Percentiles rank a stretch among this genome's conserved stretches.
Conservation (phyloP, 2,797 vertebrate genomes). For the Monodelphis domestica region DNA sequence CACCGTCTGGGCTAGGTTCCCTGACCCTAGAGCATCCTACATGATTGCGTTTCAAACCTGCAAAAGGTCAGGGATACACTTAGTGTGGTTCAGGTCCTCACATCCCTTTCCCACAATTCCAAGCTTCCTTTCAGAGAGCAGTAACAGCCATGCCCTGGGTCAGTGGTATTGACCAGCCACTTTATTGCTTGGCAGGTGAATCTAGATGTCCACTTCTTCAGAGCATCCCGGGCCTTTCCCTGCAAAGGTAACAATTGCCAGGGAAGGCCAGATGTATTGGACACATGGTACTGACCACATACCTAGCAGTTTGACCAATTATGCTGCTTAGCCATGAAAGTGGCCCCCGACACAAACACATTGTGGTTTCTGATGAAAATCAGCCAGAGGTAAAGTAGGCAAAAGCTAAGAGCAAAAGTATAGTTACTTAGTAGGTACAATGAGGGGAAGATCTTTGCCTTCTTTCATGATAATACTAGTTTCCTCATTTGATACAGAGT, state of each 20-base stretch:
- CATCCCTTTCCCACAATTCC: background rate
- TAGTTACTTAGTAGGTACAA: too few relatives aligned
- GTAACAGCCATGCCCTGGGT: background rate
- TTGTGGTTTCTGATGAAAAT: too few relatives aligned
- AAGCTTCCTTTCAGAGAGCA: background rate
- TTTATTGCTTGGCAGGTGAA: background rate
- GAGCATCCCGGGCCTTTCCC: background rate
- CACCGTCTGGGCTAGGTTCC: background rate
- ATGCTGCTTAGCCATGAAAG: too few relatives aligned
- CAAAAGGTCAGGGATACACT: background rate
- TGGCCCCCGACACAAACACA: too few relatives aligned
- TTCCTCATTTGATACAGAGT: background rate
- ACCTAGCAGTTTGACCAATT: background rate
- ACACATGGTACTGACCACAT: background rate
- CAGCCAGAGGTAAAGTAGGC: too few relatives aligned
- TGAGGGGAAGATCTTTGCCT: too few relatives aligned
- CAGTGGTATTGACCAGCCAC: background rate
- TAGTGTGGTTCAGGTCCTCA: background rate
- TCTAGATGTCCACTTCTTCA: background rate
- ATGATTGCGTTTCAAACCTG: slow-evolving; percentile 4
- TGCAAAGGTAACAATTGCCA: slow-evolving; percentile 12
- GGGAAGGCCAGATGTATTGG: background rate
- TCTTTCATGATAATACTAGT: too few relatives aligned
- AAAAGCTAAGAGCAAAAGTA: too few relatives aligned
- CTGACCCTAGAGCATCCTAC: background rate